These are phyloP conservation scores for Chelon labrosus DNA, from an alignment of 2,797 vertebrate species.

Conservation along the genomic window DNA sequence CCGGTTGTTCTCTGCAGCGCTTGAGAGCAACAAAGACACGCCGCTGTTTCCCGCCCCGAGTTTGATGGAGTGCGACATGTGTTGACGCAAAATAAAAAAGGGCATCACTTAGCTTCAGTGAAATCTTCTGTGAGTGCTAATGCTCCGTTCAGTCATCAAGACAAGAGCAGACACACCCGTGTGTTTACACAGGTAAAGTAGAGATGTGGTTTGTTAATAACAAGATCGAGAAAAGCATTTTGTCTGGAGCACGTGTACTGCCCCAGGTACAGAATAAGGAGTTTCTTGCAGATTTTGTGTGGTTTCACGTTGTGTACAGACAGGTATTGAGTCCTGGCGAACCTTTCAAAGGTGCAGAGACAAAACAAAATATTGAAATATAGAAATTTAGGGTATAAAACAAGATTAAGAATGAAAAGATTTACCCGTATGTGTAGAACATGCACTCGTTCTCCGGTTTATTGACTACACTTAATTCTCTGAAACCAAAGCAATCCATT, in stretches of 20 bases:
- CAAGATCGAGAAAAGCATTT: neutral
- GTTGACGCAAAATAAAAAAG: slow-evolving; percentile 15
- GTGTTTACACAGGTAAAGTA: slow-evolving; percentile 28
- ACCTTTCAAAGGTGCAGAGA: neutral
- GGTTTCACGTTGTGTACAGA: neutral
- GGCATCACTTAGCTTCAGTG: slow-evolving; percentile 6
- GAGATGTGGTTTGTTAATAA: neutral
- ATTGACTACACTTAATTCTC: neutral
- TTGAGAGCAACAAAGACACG: neutral
- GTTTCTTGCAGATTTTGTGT: neutral
- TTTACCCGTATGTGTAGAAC: neutral
- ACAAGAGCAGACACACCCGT: slow-evolving; percentile 41
- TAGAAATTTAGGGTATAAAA: neutral
- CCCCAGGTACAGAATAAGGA: neutral
- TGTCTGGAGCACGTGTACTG: neutral
- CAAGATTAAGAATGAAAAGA: neutral
- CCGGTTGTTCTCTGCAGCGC: neutral
- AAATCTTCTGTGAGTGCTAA: slow-evolving; percentile 23
- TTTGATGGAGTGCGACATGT: slow-evolving; percentile 1
- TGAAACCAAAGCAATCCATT: neutral
- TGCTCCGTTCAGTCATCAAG: slow-evolving; percentile 8
- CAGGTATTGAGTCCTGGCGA: neutral
- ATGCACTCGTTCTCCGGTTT: neutral
- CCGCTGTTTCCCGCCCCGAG: neutral
- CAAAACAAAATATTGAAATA: neutral